A percentile compares a stretch with the other conserved stretches of the same genome.
Evolutionary conservation across 2,888 invertebrate species (phyloP).

Genomic region (Thysanoteuthis rhombus): DNA sequence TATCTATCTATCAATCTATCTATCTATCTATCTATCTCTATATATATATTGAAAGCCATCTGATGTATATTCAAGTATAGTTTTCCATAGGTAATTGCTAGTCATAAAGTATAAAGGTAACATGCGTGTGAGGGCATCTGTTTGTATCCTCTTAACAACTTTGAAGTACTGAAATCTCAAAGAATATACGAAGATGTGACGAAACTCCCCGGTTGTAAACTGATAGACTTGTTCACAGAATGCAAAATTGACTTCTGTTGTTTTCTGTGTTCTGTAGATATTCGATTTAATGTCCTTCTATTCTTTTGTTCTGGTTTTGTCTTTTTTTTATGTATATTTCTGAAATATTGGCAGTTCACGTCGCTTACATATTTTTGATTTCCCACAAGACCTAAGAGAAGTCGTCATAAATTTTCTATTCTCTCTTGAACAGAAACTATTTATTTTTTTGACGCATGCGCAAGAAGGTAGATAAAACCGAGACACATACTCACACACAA

Average conservation of each 20-base stretch:
- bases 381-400: background rate
- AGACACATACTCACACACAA: background rate
- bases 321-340: background rate
- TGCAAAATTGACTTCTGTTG: background rate
- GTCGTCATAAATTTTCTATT: background rate
- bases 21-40: too few species aligned
- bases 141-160: too few species aligned
- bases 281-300: background rate
- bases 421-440: background rate
- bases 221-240: background rate
- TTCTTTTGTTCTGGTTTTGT: background rate
- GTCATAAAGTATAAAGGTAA: too few species aligned
- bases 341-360: conserved; percentile 12
- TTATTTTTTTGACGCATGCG: background rate
- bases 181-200: too few species aligned
- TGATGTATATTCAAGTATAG: too few species aligned
- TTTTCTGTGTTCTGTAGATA: background rate
- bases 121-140: too few species aligned
- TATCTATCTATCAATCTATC: too few species aligned
- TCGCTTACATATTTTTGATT: background rate
- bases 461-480: background rate
- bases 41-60: too few species aligned
- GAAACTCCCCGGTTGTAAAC: too few species aligned
- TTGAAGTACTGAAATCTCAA: too few species aligned
- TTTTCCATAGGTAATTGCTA: too few species aligned